A percentile compares a stretch with the other conserved stretches of the same genome.
Evolutionary conservation across 2,113 vertebrate species (phyloP).

Genomic region (Etheostoma cragini): DNA sequence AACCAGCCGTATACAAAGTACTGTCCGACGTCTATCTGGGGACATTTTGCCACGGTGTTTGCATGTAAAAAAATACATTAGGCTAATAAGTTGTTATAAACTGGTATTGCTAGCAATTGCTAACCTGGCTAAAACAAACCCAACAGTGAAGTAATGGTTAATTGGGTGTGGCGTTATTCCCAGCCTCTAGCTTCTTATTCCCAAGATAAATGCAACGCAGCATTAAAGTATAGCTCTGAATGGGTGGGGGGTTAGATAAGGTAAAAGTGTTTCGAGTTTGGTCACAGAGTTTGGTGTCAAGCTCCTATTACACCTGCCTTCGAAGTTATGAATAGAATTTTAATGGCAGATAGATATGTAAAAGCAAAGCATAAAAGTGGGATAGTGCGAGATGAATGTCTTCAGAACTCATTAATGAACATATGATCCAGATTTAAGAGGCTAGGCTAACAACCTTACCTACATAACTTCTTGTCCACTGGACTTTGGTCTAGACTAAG

Average conservation of each 20-base stretch:
- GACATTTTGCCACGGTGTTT: too few relatives aligned
- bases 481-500: background rate
- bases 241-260: background rate
- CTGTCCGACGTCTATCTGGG: too few relatives aligned
- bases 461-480: background rate
- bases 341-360: background rate
- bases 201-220: too few relatives aligned
- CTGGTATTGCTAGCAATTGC: too few relatives aligned
- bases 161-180: too few relatives aligned
- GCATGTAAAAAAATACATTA: too few relatives aligned
- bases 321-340: background rate
- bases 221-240: conserved; percentile 1
- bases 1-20: too few relatives aligned
- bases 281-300: background rate
- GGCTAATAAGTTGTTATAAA: too few relatives aligned
- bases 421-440: background rate
- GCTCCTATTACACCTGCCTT: background rate
- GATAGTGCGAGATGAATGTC: background rate
- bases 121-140: too few relatives aligned
- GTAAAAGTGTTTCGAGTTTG: background rate
- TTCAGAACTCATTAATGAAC: background rate
- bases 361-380: too few relatives aligned
- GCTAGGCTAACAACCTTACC: background rate
- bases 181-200: too few relatives aligned
- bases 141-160: too few relatives aligned